A percentile compares a stretch with the other conserved stretches of the same genome.
These are phyloP conservation scores for Chelon auratus DNA, from an alignment of 2,797 vertebrate genomes.

Conservation along the genomic window DNA sequence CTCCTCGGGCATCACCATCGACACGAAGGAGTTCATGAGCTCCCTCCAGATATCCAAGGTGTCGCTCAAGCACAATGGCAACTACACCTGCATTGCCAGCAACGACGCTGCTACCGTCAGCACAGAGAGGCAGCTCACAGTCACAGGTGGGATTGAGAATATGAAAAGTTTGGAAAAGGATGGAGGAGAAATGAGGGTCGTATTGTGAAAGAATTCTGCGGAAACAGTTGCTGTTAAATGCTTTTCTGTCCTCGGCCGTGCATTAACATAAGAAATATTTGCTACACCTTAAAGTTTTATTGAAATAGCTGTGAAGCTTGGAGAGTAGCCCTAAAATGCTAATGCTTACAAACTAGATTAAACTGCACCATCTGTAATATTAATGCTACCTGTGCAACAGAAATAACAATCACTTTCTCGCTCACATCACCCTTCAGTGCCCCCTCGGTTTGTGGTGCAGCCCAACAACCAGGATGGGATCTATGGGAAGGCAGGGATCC, in stretches of 20 bases:
- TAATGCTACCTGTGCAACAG: background rate
- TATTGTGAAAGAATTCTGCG: conserved; percentile 7
- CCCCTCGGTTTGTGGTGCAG: conserved; percentile 96
- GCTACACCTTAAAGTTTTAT: background rate
- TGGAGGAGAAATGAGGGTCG: background rate
- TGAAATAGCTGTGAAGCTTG: background rate
- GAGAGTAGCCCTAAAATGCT: background rate
- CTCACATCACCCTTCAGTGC: conserved; percentile 81
- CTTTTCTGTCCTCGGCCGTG: no score
- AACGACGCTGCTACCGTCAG: conserved; percentile 96
- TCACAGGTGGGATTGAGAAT: conserved; percentile 86
- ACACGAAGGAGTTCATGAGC: conserved; percentile 98
- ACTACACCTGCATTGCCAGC: conserved; percentile 97
- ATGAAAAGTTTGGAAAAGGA: background rate
- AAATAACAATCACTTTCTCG: background rate
- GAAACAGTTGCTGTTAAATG: background rate
- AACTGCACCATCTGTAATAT: background rate
- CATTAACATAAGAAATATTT: background rate
- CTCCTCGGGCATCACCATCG: conserved; percentile 94
- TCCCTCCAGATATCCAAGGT: conserved; percentile 96
- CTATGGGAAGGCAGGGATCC: conserved; percentile 95
- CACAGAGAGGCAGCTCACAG: conserved; percentile 96
- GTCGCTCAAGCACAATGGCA: conserved; percentile 96
- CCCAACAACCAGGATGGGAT: conserved; percentile 99
- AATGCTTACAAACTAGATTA: background rate